phyloP scores from a whole-genome alignment of 2,888 invertebrate species.

The Cephonodes hylas region DNA sequence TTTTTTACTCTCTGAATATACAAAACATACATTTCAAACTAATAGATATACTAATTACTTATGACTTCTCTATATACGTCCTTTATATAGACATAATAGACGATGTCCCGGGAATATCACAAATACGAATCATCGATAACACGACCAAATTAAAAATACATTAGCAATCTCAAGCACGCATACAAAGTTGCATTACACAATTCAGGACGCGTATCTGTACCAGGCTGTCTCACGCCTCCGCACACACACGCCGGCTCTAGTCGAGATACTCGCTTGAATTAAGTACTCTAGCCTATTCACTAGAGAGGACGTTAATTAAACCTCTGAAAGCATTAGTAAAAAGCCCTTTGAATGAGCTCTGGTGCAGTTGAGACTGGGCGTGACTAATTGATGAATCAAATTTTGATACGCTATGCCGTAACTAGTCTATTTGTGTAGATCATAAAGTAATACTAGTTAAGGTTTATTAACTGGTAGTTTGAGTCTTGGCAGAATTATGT shows the following conservation, averaged over 20 bases:
- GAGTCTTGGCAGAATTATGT: too few relatives aligned
- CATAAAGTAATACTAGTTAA: background rate
- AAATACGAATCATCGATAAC: background rate
- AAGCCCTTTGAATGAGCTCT: conserved; percentile 65
- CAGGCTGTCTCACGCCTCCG: conserved; percentile 29
- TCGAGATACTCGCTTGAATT: conserved; percentile 45
- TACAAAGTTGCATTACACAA: background rate
- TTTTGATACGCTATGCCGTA: background rate
- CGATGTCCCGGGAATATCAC: background rate
- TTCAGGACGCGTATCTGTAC: background rate
- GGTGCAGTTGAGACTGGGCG: conserved; percentile 32
- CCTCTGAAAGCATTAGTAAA: conserved; percentile 71
- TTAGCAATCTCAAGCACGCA: background rate
- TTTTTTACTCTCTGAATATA: too few relatives aligned
- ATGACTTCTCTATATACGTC: too few relatives aligned
- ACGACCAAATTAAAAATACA: background rate
- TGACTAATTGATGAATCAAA: conserved; percentile 40
- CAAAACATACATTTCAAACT: too few relatives aligned
- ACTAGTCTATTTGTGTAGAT: background rate
- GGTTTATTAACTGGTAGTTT: too few relatives aligned
- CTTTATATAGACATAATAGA: too few relatives aligned
- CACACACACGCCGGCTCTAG: background rate
- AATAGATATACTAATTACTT: too few relatives aligned
- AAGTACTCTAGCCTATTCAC: conserved; percentile 64
- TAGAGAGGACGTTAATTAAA: conserved; percentile 74